Evolutionary conservation across 2,888 invertebrate genomes (phyloP).

Genomic region (Mellilla xanthometata): DNA sequence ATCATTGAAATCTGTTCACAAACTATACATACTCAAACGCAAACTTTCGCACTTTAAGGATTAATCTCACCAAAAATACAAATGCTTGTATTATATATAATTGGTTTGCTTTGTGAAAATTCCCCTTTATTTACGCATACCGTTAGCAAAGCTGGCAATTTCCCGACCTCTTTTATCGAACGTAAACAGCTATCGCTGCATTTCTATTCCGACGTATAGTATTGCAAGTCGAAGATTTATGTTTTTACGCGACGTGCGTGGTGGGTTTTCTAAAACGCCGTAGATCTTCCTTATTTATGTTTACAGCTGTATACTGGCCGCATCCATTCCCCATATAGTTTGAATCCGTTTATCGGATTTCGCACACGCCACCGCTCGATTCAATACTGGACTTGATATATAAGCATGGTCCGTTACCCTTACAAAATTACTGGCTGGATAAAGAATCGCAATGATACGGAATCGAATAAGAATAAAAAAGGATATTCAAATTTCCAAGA

Average conservation of each 20-base stretch:
- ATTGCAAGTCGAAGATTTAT: conserved; percentile 71
- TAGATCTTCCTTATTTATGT: conserved; percentile 80
- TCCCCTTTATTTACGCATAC: no score
- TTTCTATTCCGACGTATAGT: conserved; percentile 59
- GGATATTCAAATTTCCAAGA: conserved; percentile 47
- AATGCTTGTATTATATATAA: no score
- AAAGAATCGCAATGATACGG: conserved; percentile 46
- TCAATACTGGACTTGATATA: conserved; percentile 71
- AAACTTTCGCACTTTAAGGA: no score
- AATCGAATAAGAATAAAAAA: conserved; percentile 50
- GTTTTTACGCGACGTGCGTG: conserved; percentile 64
- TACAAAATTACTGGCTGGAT: conserved; percentile 58
- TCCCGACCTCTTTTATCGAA: not conserved
- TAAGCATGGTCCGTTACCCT: conserved; percentile 56
- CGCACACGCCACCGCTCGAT: conserved; percentile 69
- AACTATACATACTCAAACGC: no score
- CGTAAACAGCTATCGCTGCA: conserved; percentile 1
- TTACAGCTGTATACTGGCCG: conserved; percentile 73
- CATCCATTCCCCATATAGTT: conserved; percentile 60
- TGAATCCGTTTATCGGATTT: conserved; percentile 75
- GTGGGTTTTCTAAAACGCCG: conserved; percentile 75
- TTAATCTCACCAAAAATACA: no score
- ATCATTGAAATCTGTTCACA: no score
- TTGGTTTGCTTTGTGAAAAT: no score
- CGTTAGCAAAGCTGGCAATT: no score